phyloP scores from a whole-genome alignment of 2,888 invertebrate species.

The Megamerina dolium region DNA sequence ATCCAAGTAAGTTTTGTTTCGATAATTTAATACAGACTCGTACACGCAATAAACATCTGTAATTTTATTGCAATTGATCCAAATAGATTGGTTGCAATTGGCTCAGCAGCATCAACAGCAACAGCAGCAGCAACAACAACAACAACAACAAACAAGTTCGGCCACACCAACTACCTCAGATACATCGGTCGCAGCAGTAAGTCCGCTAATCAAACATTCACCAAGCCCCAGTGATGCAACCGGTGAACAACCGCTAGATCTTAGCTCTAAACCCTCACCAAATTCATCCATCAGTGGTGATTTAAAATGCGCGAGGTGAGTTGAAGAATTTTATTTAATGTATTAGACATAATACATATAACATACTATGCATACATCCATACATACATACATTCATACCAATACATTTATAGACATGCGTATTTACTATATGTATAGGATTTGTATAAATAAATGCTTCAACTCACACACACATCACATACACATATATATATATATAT shows the following conservation, averaged over 20 bases:
- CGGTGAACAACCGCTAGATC: slow-evolving; percentile 74
- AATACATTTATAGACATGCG: not conserved
- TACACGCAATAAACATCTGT: not conserved
- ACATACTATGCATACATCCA: not conserved
- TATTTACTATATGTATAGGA: too few relatives aligned
- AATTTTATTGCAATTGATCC: not conserved
- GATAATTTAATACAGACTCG: not conserved
- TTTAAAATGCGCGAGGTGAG: slow-evolving; percentile 61
- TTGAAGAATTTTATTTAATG: too few relatives aligned
- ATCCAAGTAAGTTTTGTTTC: slow-evolving; percentile 39
- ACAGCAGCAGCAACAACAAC: slow-evolving; percentile 24
- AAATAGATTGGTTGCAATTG: slow-evolving; percentile 29
- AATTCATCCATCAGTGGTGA: slow-evolving; percentile 50
- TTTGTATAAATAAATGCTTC: too few relatives aligned
- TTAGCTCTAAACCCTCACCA: slow-evolving; percentile 71
- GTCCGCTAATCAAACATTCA: slow-evolving; percentile 49
- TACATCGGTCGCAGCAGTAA: slow-evolving; percentile 43
- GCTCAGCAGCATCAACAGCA: slow-evolving; percentile 29
- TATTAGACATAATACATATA: not conserved
- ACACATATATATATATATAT: not conserved
- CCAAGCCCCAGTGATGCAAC: slow-evolving; percentile 53
- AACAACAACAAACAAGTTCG: slow-evolving; percentile 37
- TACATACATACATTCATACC: not conserved
- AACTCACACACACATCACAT: too few relatives aligned
- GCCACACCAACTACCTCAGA: slow-evolving; percentile 50